phyloP scores from a whole-genome alignment of 2,888 invertebrate species.

The Zele albiditarsus region DNA sequence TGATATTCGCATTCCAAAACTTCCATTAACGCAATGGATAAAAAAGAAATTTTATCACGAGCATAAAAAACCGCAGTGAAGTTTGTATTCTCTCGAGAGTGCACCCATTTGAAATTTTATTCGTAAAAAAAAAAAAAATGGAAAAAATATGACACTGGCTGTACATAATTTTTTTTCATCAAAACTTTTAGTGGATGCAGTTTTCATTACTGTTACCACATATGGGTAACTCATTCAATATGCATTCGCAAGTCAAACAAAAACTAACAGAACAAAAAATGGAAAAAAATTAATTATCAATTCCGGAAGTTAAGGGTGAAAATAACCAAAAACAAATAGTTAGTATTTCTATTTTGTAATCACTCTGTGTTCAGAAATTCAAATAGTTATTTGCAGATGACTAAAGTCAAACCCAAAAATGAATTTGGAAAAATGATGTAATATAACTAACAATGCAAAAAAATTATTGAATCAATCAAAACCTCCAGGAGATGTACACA shows the following conservation, averaged over 20 bases:
- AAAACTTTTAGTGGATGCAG: not conserved
- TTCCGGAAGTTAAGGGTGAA: no score
- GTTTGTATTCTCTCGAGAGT: not conserved
- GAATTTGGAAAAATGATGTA: no score
- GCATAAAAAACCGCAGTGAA: not conserved
- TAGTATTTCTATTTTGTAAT: no score
- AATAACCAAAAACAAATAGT: no score
- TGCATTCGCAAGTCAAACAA: not conserved
- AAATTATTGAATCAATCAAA: no score
- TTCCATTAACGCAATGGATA: not conserved
- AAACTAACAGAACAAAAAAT: not conserved
- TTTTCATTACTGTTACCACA: not conserved
- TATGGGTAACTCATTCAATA: not conserved
- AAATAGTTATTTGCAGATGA: no score
- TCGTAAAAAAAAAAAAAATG: not conserved
- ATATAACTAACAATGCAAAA: no score
- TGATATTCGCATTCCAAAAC: not conserved
- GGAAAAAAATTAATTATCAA: no score
- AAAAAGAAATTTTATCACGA: not conserved
- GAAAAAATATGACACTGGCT: not conserved
- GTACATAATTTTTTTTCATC: conserved; percentile 13
- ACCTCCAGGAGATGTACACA: no score
- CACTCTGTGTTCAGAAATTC: no score
- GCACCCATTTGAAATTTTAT: not conserved
- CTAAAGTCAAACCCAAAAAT: no score